Base-by-base conservation (phyloP, 2,888 invertebrate genomes). In the Hoplodrina ambigua region DNA sequence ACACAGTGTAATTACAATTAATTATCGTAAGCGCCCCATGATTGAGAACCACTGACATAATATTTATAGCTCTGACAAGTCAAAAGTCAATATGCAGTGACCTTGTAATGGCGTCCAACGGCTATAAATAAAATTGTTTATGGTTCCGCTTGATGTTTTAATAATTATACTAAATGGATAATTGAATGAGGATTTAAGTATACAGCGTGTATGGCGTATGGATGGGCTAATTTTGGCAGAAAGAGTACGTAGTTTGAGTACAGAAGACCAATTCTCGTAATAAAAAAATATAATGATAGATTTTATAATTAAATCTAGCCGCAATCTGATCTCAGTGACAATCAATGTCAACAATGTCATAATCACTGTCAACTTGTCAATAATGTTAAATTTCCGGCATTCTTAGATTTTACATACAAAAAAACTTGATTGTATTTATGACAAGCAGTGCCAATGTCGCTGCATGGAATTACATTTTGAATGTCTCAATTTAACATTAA, bases 71-170 rank as follows among this genome's bases (percentile, higher is more conserved):
- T 49, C 30, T 69, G 62, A 56, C 59, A 55, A 55, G 62, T 61
- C 56, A 81, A 13, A 46, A 56, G 65, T 63, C 82, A 81, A 66
- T n/a, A 63, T 60, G 59, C 66, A 63, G 25, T 69, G 60, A 81
- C 81, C 77, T 77, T 77, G 81, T 50, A 46, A 64, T 56, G 25
- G 15, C 49, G 58, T 55, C 10, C 19, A 19, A 19, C 7, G 19
- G 37, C 1, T 57, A 25, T 30, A 11, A 61, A 65, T 64, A 49
- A 25, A 25, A 50, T 8, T 58, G 41, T 17, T 53, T 41, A 10
- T 63, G 8, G 58, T 60, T 59, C 19, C 41, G 46, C 15, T 71
- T 61, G 49, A 25, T 6, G 57, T 15, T 59, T 49, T 62, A 10
- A 55, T 17, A 50, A 50, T 50, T 50, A 59, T 20, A 52, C 60